These are phyloP conservation scores for Camelus dromedarius DNA, from an alignment of 2,113 vertebrate species.

Conservation along the genomic window DNA sequence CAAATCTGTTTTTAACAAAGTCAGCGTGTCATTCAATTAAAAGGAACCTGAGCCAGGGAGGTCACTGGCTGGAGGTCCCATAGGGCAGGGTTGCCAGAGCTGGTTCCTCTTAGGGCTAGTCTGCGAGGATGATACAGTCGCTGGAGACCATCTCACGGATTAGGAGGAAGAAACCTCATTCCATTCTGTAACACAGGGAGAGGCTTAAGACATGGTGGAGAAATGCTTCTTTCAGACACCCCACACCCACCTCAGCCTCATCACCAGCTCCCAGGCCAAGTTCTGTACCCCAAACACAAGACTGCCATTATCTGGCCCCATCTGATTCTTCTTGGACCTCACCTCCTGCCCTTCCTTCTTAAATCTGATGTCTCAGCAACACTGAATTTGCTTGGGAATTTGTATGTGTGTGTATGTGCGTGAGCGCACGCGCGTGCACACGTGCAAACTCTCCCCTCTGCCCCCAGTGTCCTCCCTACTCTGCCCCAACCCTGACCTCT, in stretches of 20 bases:
- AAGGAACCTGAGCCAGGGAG: neutral
- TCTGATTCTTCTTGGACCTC: neutral
- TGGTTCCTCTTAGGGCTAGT: neutral
- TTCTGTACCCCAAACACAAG: neutral
- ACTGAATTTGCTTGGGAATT: neutral
- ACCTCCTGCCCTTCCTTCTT: neutral
- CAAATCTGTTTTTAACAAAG: neutral
- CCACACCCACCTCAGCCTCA: neutral
- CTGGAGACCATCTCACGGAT: neutral
- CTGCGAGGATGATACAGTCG: neutral
- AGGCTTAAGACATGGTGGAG: neutral
- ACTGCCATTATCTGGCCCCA: neutral
- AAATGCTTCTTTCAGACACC: neutral
- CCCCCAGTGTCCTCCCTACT: neutral
- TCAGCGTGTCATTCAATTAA: neutral
- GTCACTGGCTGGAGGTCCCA: neutral
- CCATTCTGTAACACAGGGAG: neutral
- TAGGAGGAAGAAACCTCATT: neutral
- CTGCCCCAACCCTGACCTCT: neutral
- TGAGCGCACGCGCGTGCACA: rapidly evolving
- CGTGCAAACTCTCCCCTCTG: neutral
- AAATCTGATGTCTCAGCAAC: neutral
- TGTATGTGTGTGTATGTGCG: neutral
- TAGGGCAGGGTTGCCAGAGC: neutral
- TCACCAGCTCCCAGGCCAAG: neutral